Evolutionary conservation across 2,888 invertebrate genomes (phyloP), one percentile per base, ranked within the genome.

Genomic region (Icerya purchasi): DNA sequence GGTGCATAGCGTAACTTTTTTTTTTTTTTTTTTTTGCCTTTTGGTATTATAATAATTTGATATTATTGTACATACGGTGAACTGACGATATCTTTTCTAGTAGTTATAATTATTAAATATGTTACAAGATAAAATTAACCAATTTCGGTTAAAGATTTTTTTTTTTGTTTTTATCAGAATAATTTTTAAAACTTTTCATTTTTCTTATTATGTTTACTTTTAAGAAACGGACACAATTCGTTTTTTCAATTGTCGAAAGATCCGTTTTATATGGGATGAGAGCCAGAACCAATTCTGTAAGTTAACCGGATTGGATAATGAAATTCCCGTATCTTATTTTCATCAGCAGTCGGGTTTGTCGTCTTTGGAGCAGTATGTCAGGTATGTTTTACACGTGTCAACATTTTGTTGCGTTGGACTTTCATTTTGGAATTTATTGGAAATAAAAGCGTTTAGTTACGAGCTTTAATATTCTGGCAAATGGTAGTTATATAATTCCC

Each of bases 181-280:
- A 14, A 8, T 36, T 8, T 8, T 36, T 8, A 36, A 36, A 36
- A 36, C 5, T 36, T 36, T 36, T 36, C 36, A 36, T 14, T 14
- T 36, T 8, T 36, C 14, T 36, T 36, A 14, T 36, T 36, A 36
- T 36, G 36, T 36, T 36, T 8, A 36, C 36, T 8, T 36, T 14
- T 14, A 36, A 72, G 72, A 71, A 62, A 75, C 78, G 25, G 75
- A 77, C 56, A 74, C 74, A 54, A 74, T 81, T 58, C 75, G 82
- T 2, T 75, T 80, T 64, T 89, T 92, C 72, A 78, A 77, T 0
- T 89, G 88, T 69, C 91, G 92, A 70, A 91, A 90, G 69, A 76
- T 87, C 62, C 78, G 79, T 0, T 83, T 90, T 66, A 75, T 90
- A 21, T 92, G 90, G 89, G 84, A 89, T 68, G 71, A 72, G 0